phyloP scores from a whole-genome alignment of 2,888 invertebrate species.

The Calameuta filiformis region DNA sequence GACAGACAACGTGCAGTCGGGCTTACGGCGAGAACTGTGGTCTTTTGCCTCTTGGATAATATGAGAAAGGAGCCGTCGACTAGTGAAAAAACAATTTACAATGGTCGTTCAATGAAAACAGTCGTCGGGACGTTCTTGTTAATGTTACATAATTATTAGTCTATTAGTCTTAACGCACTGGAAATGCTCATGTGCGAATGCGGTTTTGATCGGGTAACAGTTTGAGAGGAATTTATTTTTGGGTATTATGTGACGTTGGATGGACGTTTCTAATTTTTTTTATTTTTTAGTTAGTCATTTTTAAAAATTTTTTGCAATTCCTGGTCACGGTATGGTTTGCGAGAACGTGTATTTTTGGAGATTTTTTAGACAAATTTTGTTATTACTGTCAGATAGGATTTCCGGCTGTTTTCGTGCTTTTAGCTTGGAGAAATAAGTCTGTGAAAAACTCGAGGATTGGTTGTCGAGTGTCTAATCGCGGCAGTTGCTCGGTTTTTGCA shows the following conservation, averaged over 20 bases:
- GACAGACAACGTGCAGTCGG: background rate
- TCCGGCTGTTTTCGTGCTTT: background rate
- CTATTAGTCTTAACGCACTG: background rate
- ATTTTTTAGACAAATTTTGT: background rate
- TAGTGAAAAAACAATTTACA: background rate
- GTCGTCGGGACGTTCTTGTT: background rate
- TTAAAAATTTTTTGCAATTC: background rate
- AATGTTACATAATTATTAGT: background rate
- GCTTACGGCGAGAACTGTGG: background rate
- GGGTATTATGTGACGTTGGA: too few species aligned
- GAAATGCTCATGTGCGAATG: background rate
- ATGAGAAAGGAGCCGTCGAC: background rate
- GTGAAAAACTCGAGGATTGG: background rate
- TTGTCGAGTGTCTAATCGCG: background rate
- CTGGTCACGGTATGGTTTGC: background rate
- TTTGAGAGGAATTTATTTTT: conserved; percentile 76
- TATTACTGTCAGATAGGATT: background rate
- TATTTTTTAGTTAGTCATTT: background rate
- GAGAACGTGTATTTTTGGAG: background rate
- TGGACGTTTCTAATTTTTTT: background rate
- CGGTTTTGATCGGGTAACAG: background rate
- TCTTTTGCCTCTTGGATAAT: background rate
- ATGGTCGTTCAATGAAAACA: background rate
- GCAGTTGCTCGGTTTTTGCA: background rate
- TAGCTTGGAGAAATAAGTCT: background rate